phyloP scores from a whole-genome alignment of 2,113 vertebrate genomes.

The Psammodynastes pulverulentus region DNA sequence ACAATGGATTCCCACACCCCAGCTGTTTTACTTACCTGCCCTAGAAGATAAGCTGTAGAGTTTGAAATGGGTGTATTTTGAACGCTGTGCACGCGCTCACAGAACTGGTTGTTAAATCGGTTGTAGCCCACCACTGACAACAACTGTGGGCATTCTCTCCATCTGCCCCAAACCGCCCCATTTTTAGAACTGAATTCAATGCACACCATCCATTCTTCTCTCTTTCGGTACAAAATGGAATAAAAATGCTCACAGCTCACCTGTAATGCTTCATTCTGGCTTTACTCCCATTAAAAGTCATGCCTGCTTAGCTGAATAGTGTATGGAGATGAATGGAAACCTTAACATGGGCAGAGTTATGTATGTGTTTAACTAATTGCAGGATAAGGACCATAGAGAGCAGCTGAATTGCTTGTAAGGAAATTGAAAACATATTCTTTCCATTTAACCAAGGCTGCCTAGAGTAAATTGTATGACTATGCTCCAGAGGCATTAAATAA shows the following conservation, averaged over 20 bases:
- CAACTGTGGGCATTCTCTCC: not conserved
- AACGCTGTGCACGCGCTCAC: too few relatives aligned
- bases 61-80: too few relatives aligned
- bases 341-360: conserved; percentile 27
- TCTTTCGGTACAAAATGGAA: not conserved
- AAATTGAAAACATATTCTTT: conserved; percentile 26
- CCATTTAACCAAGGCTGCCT: conserved; percentile 23
- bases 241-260: not conserved
- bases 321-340: conserved; percentile 34
- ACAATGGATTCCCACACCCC: too few relatives aligned
- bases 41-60: too few relatives aligned
- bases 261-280: not conserved
- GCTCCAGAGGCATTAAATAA: conserved; percentile 29
- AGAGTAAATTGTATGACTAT: conserved; percentile 12
- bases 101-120: too few relatives aligned
- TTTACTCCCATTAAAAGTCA: conserved; percentile 23
- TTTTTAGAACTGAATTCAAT: not conserved
- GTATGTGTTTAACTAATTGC: conserved; percentile 23
- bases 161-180: not conserved
- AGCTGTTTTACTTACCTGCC: too few relatives aligned
- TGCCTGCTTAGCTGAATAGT: conserved; percentile 34
- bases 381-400: not conserved
- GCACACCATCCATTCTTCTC: not conserved
- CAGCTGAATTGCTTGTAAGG: conserved; percentile 9
- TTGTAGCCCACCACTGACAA: too few relatives aligned